Evolutionary conservation across 1,140 invertebrate genomes (phyloP), one percentile per base, ranked within the genome.

Genomic region (Agrypnia vestita): DNA sequence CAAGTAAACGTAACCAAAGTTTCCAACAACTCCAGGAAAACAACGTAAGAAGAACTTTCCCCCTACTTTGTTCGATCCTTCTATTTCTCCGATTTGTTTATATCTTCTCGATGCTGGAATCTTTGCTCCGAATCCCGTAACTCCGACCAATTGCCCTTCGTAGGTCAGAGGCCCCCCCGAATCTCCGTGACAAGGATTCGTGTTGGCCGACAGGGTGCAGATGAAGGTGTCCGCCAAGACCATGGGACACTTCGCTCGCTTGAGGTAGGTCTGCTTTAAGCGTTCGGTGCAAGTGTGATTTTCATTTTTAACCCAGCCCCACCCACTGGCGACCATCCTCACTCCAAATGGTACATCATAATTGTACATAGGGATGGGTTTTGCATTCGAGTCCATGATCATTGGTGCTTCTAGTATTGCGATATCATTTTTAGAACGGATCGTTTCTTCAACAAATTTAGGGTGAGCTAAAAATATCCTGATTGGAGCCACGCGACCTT

Each of bases 151-250:
- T 44, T 19, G 13, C 10, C 69, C 69, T 21, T 44, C 0, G 15
- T 73, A 73, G 1, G 69, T 73, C 19, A 73, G 19, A 25, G 69
- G 47, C 12, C 69, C 49, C n/a, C 67, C 67, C 0, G 67, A 71
- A 49, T 71, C 67, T 9, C 67, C 67, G 9, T 71, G 67, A 13
- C 67, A 71, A 47, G 67, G 67, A 71, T 71, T 71, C 10, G 67
- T 47, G 10, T 71, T 71, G n/a, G 17, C 46, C 0, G 43, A n/a
- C n/a, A 53, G 13, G 13, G 69, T 43, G 25, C 69, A 73, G 15
- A 73, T 73, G 11, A 73, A 73, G 1, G 69, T 53, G 0, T 8
- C 9, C 6, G n/a, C n/a, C 15, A 51, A 25, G 9, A 12, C 10
- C 21, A n/a, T 35, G 0, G 69, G 69, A 35, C 69, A 73, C 15